Evolutionary conservation across 2,113 vertebrate species (phyloP).

Genomic region (Sander lucioperca): DNA sequence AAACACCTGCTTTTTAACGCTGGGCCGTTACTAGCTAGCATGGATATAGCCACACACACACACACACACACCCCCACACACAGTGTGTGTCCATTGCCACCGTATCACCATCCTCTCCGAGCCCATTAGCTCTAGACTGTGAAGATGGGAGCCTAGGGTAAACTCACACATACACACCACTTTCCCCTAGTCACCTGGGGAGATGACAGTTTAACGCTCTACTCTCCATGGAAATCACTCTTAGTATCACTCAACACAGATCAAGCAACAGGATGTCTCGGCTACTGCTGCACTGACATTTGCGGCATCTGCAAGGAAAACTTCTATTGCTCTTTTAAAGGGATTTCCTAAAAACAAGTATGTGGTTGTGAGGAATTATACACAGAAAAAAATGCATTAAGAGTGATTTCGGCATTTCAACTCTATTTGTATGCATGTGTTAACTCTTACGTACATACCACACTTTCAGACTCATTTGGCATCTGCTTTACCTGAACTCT

Average conservation of each 20-base stretch:
- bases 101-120: slow-evolving; percentile 76
- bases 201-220: slow-evolving; percentile 47
- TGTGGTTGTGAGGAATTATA: background rate
- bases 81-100: slow-evolving; percentile 51
- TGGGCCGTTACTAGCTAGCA: slow-evolving; percentile 36
- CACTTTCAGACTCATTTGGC: background rate
- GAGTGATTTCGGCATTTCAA: slow-evolving; percentile 3
- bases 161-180: slow-evolving; percentile 64
- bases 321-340: background rate
- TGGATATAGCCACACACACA: slow-evolving; percentile 23
- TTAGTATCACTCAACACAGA: slow-evolving; percentile 27
- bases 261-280: background rate
- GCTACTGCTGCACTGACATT: background rate
- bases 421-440: slow-evolving; percentile 22
- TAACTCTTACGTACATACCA: slow-evolving; percentile 18
- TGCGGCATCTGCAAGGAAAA: background rate
- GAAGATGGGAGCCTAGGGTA: slow-evolving; percentile 61
- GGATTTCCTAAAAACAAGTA: background rate
- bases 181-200: slow-evolving; percentile 43
- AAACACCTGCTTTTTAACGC: slow-evolving; percentile 57
- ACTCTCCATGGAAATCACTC: slow-evolving; percentile 33
- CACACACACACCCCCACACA: slow-evolving; percentile 28
- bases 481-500: background rate
- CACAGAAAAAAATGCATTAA: background rate
- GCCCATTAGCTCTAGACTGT: slow-evolving; percentile 81